Percentiles rank a stretch among this genome's conserved stretches.
Conservation (phyloP, 2,888 invertebrate genomes). For the Zygothrica quintamaculata region DNA sequence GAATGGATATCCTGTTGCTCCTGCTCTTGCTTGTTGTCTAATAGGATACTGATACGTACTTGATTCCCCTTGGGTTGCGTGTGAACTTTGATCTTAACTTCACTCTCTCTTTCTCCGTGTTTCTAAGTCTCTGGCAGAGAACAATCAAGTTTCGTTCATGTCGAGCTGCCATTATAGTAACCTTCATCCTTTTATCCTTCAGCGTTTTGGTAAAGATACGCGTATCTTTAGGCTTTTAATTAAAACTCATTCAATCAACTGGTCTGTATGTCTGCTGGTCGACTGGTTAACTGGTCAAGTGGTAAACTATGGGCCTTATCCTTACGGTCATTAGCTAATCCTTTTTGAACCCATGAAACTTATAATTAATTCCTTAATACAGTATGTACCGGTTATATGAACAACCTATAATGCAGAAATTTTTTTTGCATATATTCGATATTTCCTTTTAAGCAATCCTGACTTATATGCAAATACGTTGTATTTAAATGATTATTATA, state of each 20-base stretch:
- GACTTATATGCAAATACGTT: too few relatives aligned
- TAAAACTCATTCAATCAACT: constrained; percentile 40
- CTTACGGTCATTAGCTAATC: constrained; percentile 40
- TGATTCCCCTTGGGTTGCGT: constrained; percentile 30
- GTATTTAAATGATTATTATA: too few relatives aligned
- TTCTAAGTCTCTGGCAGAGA: constrained; percentile 5
- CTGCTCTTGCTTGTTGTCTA: constrained; percentile 6
- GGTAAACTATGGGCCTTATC: too few relatives aligned
- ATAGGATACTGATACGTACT: not conserved
- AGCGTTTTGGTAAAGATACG: constrained; percentile 42
- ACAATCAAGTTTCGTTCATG: constrained; percentile 45
- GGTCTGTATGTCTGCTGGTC: not conserved
- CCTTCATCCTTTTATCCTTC: constrained; percentile 26
- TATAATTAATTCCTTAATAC: constrained; percentile 66
- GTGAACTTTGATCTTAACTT: constrained; percentile 51
- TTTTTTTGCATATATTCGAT: too few relatives aligned
- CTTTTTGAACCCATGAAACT: constrained; percentile 40
- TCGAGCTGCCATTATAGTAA: constrained; percentile 34
- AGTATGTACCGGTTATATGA: too few relatives aligned
- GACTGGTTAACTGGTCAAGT: constrained; percentile 8
- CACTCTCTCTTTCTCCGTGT: not conserved
- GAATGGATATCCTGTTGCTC: constrained; percentile 32
- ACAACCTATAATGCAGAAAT: too few relatives aligned
- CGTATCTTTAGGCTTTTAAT: constrained; percentile 53
- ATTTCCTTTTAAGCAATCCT: too few relatives aligned